Conservation (phyloP, 2,797 vertebrate genomes). For the Monodelphis domestica region DNA sequence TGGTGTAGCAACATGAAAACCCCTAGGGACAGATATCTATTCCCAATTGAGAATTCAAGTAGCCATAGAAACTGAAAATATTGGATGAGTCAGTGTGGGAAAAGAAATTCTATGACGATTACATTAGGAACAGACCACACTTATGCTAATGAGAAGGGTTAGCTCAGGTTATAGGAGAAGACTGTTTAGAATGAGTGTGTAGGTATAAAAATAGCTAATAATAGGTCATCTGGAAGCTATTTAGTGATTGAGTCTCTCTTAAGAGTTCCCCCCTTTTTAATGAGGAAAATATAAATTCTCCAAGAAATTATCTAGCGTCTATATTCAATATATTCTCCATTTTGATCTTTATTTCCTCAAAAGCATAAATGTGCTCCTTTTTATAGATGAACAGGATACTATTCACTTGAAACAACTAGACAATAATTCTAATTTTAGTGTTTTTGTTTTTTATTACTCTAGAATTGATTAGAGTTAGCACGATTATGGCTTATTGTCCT, state of each 20-base stretch:
- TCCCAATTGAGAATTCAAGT: conserved; percentile 49
- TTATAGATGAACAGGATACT: background rate
- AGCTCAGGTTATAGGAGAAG: conserved; percentile 59
- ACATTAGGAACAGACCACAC: conserved; percentile 44
- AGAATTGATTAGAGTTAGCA: background rate
- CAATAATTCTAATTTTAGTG: conserved; percentile 2
- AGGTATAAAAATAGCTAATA: conserved; percentile 37
- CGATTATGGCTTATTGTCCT: no score
- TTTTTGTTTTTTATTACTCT: background rate
- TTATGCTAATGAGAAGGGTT: conserved; percentile 51
- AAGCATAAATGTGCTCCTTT: background rate
- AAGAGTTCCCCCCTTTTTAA: conserved; percentile 58
- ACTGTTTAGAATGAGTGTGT: conserved; percentile 49
- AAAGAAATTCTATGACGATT: conserved; percentile 58
- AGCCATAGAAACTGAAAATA: background rate
- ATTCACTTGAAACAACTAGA: conserved; percentile 4
- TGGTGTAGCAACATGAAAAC: conserved; percentile 30
- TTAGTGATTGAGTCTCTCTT: conserved; percentile 54
- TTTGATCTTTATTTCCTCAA: background rate
- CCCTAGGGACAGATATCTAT: background rate
- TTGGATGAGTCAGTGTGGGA: conserved; percentile 21
- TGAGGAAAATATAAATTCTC: conserved; percentile 47
- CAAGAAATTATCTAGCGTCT: conserved; percentile 46
- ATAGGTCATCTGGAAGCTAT: conserved; percentile 31
- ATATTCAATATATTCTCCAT: conserved; percentile 37